phyloP scores from a whole-genome alignment of 2,113 vertebrate species.

The Platysternon megacephalum region DNA sequence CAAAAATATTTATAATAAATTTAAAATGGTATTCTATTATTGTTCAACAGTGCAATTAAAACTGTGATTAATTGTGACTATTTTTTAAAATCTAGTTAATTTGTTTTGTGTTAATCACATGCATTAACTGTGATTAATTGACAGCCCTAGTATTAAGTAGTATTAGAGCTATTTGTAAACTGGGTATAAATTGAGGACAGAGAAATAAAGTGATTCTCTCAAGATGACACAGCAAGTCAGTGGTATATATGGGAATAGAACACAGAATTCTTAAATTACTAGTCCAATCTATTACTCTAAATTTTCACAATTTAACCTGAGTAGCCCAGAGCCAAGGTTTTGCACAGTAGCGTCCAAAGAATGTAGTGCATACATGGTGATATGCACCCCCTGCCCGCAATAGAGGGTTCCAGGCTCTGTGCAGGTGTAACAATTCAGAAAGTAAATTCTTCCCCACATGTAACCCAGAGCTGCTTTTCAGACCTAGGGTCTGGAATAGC shows the following conservation, averaged over 20 bases:
- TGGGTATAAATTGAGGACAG: background rate
- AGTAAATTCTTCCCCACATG: background rate
- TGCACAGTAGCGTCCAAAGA: background rate
- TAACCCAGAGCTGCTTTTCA: rapidly evolving
- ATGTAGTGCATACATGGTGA: background rate
- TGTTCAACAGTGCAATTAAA: background rate
- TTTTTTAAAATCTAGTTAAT: background rate
- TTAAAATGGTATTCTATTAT: too few species aligned
- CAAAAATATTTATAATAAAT: too few species aligned
- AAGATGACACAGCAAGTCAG: background rate
- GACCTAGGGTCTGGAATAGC: background rate
- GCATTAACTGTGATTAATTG: too few species aligned
- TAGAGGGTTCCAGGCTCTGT: background rate
- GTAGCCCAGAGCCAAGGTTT: background rate
- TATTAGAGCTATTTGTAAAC: background rate
- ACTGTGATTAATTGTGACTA: background rate
- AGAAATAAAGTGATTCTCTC: background rate
- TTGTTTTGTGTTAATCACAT: background rate
- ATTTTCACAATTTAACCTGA: background rate
- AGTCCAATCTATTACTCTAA: background rate
- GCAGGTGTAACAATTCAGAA: background rate
- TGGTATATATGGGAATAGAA: background rate
- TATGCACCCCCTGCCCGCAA: background rate
- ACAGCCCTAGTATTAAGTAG: background rate
- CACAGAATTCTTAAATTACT: background rate